Conservation (phyloP, 2,888 invertebrate genomes). For the Drosophila mulleri region DNA sequence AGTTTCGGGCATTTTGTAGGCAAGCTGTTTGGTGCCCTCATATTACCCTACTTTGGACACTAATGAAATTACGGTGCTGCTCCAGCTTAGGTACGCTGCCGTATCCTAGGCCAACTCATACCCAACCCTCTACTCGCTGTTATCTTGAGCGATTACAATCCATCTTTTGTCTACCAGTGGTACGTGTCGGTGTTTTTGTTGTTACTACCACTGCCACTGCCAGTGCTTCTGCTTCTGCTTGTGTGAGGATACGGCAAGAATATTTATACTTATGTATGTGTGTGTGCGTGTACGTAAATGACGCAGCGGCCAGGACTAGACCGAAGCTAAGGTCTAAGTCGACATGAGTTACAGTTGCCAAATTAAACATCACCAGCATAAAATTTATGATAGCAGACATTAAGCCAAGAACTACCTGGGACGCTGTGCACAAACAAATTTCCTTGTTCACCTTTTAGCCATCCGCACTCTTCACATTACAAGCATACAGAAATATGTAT, state of each 20-base stretch:
- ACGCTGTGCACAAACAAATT: constrained; percentile 46
- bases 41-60: constrained; percentile 62
- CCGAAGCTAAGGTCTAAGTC: constrained; percentile 65
- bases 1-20: constrained; percentile 49
- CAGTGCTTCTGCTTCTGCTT: background rate
- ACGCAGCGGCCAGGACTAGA: constrained; percentile 30
- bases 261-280: constrained; percentile 39
- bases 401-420: constrained; percentile 52
- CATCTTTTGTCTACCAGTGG: constrained; percentile 77
- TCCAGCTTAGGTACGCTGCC: constrained; percentile 20
- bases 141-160: constrained; percentile 85
- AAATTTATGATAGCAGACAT: constrained; percentile 80
- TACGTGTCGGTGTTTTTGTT: constrained; percentile 44
- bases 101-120: constrained; percentile 11
- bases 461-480: background rate
- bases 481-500: background rate
- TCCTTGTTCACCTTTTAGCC: constrained; percentile 18
- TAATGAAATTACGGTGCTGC: constrained; percentile 72
- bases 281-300: constrained; percentile 48
- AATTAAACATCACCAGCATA: constrained; percentile 81
- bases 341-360: constrained; percentile 76
- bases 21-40: constrained; percentile 38
- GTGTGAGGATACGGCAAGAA: constrained; percentile 49
- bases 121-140: constrained; percentile 43
- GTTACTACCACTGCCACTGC: constrained; percentile 10